A percentile compares a stretch with the other conserved stretches of the same genome.
Evolutionary conservation across 2,888 invertebrate species (phyloP).

Genomic region (Camptogramma bilineatum): DNA sequence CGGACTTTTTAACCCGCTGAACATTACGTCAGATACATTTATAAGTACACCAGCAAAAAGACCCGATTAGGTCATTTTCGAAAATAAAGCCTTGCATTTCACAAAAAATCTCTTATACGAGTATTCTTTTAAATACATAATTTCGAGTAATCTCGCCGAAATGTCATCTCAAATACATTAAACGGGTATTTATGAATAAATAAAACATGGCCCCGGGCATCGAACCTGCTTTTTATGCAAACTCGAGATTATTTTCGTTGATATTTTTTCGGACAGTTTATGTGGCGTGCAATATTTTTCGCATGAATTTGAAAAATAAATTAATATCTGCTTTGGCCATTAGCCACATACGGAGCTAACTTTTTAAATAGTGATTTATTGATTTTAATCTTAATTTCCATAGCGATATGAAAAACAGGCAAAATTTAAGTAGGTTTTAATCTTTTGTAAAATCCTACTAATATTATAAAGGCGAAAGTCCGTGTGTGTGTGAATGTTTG

Average conservation of each 20-base stretch:
- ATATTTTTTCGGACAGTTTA: constrained; percentile 24
- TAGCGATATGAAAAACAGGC: no score
- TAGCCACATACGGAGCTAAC: constrained; percentile 21
- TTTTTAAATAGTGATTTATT: background rate
- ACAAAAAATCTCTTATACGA: constrained; percentile 5
- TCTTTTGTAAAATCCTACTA: no score
- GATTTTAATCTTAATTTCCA: no score
- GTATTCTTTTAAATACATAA: constrained; percentile 29
- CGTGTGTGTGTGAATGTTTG: no score
- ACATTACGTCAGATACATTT: constrained; percentile 2
- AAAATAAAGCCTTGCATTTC: constrained; percentile 16
- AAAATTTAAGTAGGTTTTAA: no score
- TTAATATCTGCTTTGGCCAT: background rate
- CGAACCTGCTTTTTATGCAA: constrained; percentile 45
- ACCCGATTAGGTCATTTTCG: constrained; percentile 19
- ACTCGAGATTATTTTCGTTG: constrained; percentile 20
- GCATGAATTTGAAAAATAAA: constrained; percentile 8
- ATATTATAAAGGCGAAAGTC: no score
- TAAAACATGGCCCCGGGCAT: constrained; percentile 47
- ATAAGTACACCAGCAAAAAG: constrained; percentile 5
- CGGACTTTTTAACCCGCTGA: no score
- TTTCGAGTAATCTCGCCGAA: constrained; percentile 50
- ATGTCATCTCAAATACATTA: constrained; percentile 61
- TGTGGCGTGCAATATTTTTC: constrained; percentile 13
- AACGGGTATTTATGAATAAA: constrained; percentile 59